Conservation (phyloP, 1,140 invertebrate species). For the Gonioctena quinquepunctata region DNA sequence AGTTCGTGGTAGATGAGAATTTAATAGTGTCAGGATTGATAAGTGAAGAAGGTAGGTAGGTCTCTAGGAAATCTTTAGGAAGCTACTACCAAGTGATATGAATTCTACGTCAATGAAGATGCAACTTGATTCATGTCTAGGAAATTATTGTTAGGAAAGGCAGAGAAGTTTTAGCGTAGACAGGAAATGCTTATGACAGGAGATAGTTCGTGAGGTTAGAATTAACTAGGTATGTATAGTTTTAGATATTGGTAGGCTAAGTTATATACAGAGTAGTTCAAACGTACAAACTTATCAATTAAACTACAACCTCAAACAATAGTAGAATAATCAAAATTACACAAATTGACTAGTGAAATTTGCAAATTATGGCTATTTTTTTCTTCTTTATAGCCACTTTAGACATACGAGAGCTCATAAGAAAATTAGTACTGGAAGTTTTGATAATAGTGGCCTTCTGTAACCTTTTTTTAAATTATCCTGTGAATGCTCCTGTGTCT, state of each 20-base stretch:
- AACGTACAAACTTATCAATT: too few relatives aligned
- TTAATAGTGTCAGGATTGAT: neutral
- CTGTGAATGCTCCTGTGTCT: too few relatives aligned
- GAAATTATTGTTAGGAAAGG: slow-evolving; percentile 21
- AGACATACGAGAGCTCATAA: too few relatives aligned
- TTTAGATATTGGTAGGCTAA: slow-evolving; percentile 38
- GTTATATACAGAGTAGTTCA: too few relatives aligned
- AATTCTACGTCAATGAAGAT: slow-evolving; percentile 17
- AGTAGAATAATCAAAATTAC: too few relatives aligned
- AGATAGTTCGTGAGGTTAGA: slow-evolving; percentile 6
- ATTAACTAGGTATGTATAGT: slow-evolving; percentile 44
- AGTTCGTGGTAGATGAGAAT: neutral
- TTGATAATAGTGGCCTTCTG: too few relatives aligned
- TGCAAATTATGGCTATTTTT: too few relatives aligned
- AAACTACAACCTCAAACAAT: too few relatives aligned
- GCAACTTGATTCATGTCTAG: slow-evolving; percentile 16
- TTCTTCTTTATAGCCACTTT: too few relatives aligned
- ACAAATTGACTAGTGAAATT: too few relatives aligned
- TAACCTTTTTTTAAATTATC: too few relatives aligned
- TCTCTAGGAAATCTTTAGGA: slow-evolving; percentile 5
- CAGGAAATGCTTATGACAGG: slow-evolving; percentile 24
- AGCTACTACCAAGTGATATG: slow-evolving; percentile 21
- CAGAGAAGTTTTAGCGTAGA: slow-evolving; percentile 25
- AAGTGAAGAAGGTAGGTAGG: neutral
- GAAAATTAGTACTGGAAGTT: too few relatives aligned